Percentiles rank a stretch among this genome's conserved stretches.
phyloP scores from a whole-genome alignment of 2,113 vertebrate species.

The Rhinopithecus roxellana region DNA sequence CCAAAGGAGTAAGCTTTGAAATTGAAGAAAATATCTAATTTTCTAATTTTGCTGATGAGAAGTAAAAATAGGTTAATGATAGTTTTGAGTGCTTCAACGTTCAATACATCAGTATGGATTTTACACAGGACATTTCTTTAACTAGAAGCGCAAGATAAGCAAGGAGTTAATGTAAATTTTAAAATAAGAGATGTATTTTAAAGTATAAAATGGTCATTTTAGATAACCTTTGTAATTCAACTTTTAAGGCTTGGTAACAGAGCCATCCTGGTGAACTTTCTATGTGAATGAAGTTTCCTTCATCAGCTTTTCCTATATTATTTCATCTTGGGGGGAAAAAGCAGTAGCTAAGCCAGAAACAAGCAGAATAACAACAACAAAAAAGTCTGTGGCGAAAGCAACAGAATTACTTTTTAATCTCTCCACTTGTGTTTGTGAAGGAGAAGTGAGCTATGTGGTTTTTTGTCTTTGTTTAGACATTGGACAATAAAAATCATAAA shows the following conservation, averaged over 20 bases:
- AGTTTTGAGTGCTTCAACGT: neutral
- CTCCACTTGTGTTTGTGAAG: constrained; percentile 56
- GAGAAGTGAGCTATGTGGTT: constrained; percentile 47
- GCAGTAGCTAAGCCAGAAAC: constrained; percentile 61
- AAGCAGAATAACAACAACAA: constrained; percentile 35
- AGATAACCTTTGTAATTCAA: neutral
- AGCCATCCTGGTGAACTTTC: constrained; percentile 1
- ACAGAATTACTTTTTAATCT: constrained; percentile 53
- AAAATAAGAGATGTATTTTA: constrained; percentile 16
- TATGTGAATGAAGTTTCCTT: constrained; percentile 41
- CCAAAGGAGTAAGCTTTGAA: neutral
- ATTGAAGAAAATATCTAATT: neutral
- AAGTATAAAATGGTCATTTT: neutral
- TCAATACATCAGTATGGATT: neutral
- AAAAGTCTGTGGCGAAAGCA: constrained; percentile 54
- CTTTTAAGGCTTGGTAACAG: neutral
- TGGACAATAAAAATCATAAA: constrained; percentile 74
- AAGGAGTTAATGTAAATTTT: neutral
- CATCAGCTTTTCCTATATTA: constrained; percentile 42
- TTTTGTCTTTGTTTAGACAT: constrained; percentile 75
- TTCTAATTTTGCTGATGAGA: neutral
- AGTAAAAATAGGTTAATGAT: neutral
- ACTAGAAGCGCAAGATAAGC: neutral
- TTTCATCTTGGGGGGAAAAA: constrained; percentile 55
- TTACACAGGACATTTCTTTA: constrained; percentile 30